Percentiles rank a stretch among this genome's conserved stretches.
Conservation (phyloP, 2,797 vertebrate genomes). For the Manis crassicaudata region DNA sequence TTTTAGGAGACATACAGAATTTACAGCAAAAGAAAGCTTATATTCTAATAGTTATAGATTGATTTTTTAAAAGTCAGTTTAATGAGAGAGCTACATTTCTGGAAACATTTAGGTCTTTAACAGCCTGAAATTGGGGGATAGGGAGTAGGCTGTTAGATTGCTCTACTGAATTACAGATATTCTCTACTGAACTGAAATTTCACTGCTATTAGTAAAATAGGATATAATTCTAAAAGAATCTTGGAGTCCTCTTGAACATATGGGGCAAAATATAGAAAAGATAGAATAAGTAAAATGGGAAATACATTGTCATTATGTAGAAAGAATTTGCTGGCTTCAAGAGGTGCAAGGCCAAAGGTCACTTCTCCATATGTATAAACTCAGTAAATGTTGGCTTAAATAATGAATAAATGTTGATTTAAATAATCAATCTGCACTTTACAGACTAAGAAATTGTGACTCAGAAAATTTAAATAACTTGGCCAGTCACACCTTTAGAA, state of each 20-base stretch:
- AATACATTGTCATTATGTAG: neutral
- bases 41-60: constrained; percentile 8
- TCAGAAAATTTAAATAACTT: constrained; percentile 9
- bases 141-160: neutral
- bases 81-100: constrained; percentile 40
- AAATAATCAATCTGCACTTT: neutral
- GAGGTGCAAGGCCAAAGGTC: constrained; percentile 17
- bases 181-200: constrained; percentile 50
- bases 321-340: constrained; percentile 28
- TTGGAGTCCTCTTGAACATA: constrained; percentile 25
- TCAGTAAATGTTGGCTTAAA: constrained; percentile 5
- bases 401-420: neutral
- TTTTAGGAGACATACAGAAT: neutral
- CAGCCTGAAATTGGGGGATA: neutral
- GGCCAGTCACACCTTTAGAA: neutral
- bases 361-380: neutral
- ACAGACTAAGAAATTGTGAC: neutral
- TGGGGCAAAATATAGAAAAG: constrained; percentile 36
- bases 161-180: constrained; percentile 37
- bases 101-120: constrained; percentile 36
- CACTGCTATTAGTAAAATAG: constrained; percentile 47
- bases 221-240: constrained; percentile 49
- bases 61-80: neutral
- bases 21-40: neutral
- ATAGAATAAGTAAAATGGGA: constrained; percentile 29